These are phyloP conservation scores for Globodera rostochiensis DNA, from an alignment of 1,140 invertebrate species.

Conservation along the genomic window DNA sequence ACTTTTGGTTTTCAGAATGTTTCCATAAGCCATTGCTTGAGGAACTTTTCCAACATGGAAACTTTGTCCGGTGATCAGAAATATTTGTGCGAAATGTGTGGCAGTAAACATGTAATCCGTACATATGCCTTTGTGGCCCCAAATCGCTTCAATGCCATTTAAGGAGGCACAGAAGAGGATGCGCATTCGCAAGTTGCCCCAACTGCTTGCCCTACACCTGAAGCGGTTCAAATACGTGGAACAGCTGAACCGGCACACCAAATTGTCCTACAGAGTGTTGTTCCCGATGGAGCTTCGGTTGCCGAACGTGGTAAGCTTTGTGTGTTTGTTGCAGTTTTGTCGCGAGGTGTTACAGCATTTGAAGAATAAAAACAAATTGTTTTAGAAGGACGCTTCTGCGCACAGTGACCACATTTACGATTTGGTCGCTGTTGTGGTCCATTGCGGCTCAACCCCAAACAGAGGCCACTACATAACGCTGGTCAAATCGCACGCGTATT, in stretches of 20 bases:
- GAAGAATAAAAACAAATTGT: neutral
- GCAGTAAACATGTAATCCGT: constrained; percentile 83
- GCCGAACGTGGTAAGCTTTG: constrained; percentile 85
- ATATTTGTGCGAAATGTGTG: constrained; percentile 99
- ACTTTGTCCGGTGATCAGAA: constrained; percentile 99
- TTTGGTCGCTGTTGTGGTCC: constrained; percentile 95
- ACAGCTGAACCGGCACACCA: constrained; percentile 95
- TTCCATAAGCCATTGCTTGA: constrained; percentile 94
- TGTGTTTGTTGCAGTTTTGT: neutral
- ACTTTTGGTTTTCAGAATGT: constrained; percentile 74
- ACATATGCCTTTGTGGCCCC: neutral
- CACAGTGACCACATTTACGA: constrained; percentile 94
- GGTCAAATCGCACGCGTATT: constrained; percentile 97
- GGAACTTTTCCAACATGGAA: constrained; percentile 96
- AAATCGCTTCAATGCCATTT: constrained; percentile 3
- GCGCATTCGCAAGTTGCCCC: constrained; percentile 95
- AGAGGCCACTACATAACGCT: constrained; percentile 99
- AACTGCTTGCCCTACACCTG: constrained; percentile 93
- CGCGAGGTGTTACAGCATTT: neutral
- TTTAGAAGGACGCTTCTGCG: constrained; percentile 33
- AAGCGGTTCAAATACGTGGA: constrained; percentile 99
- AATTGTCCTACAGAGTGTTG: constrained; percentile 96
- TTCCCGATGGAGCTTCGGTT: constrained; percentile 95
- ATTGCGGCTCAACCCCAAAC: constrained; percentile 97
- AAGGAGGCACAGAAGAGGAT: constrained; percentile 88